Conservation (phyloP, 1,140 invertebrate genomes). For the Atta colombica region DNA sequence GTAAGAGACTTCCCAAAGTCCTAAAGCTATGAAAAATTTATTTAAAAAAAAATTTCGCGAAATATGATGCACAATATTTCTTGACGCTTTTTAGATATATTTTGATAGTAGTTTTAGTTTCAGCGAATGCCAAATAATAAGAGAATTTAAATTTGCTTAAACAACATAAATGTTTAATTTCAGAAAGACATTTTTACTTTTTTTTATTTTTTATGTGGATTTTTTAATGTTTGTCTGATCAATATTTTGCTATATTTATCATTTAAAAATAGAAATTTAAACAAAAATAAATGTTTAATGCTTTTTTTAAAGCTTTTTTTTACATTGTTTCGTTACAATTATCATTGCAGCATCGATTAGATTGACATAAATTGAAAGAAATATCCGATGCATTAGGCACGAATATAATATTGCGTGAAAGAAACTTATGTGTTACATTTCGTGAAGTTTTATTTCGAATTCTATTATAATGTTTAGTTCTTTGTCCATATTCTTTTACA, state of each 20-base stretch:
- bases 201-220: neutral
- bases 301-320: neutral
- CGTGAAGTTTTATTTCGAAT: neutral
- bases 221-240: neutral
- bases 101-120: neutral
- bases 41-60: constrained; percentile 4
- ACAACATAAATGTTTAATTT: neutral
- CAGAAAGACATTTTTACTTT: neutral
- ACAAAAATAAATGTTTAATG: neutral
- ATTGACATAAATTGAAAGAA: neutral
- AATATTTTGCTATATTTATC: neutral
- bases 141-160: neutral
- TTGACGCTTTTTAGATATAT: neutral
- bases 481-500: constrained; percentile 46
- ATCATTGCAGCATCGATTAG: neutral
- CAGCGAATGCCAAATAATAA: neutral
- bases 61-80: neutral
- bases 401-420: neutral
- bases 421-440: constrained; percentile 15
- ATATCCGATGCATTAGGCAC: neutral
- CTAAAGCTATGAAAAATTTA: neutral
- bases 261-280: neutral
- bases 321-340: neutral
- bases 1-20: constrained; percentile 51
- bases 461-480: neutral